A percentile compares a stretch with the other conserved stretches of the same genome.
These are phyloP conservation scores for Ophioninae sp. DNA, from an alignment of 2,888 invertebrate species.

Conservation along the genomic window DNA sequence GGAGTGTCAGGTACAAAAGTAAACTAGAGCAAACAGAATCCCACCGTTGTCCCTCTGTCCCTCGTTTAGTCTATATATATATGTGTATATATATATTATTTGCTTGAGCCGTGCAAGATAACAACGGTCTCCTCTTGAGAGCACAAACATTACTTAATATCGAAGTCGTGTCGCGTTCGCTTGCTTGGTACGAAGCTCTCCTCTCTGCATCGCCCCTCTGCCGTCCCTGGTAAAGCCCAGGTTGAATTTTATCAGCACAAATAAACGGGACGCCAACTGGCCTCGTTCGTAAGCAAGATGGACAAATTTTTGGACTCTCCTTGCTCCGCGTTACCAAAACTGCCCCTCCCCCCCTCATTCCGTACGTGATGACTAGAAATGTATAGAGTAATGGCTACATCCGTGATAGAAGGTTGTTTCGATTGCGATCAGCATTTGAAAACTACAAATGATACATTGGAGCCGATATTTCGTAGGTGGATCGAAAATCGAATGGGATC, in stretches of 20 bases:
- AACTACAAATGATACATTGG: not conserved
- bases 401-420: not conserved
- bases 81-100: constrained; percentile 45
- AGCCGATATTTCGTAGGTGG: not conserved
- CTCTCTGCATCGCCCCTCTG: constrained; percentile 45
- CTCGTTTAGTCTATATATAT: constrained; percentile 71
- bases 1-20: constrained; percentile 69
- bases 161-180: constrained; percentile 72
- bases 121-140: constrained; percentile 73
- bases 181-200: constrained; percentile 48
- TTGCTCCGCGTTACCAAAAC: constrained; percentile 2
- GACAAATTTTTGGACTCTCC: constrained; percentile 73
- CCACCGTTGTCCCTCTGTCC: constrained; percentile 70
- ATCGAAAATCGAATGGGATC: not conserved
- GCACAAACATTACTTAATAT: constrained; percentile 79
- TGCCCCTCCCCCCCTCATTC: not conserved
- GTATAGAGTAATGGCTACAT: constrained; percentile 21
- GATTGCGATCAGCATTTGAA: not conserved
- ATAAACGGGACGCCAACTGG: constrained; percentile 69
- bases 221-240: constrained; percentile 22
- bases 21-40: constrained; percentile 79
- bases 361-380: not conserved
- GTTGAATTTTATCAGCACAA: constrained; percentile 74
- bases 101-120: constrained; percentile 71
- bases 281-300: constrained; percentile 70